Conservation (phyloP, 1,140 invertebrate species). For the Mactra quadrangularis region DNA sequence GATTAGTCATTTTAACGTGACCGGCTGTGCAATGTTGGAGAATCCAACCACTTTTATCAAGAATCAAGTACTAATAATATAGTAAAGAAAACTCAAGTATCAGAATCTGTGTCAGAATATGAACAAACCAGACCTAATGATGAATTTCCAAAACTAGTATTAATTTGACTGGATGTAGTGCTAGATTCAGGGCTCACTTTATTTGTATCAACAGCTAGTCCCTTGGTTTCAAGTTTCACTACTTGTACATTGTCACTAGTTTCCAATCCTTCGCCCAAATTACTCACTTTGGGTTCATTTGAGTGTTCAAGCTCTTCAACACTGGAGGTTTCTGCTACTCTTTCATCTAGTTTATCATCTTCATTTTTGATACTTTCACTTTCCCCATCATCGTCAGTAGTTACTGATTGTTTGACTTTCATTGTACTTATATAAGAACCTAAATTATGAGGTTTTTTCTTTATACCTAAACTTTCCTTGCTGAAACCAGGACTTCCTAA, state of each 20-base stretch:
- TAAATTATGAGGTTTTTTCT: not conserved
- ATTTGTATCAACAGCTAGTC: not conserved
- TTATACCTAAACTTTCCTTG: conserved; percentile 28
- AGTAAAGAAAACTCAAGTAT: not conserved
- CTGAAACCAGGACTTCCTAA: not conserved
- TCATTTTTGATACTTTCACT: too few relatives aligned
- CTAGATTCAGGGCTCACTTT: not conserved
- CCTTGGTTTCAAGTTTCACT: not conserved
- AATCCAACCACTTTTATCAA: too few relatives aligned
- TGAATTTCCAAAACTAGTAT: not conserved
- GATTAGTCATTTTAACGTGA: too few relatives aligned
- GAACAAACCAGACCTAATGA: conserved; percentile 11
- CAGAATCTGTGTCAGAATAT: conserved; percentile 26
- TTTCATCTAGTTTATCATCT: too few relatives aligned
- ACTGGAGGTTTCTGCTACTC: too few relatives aligned
- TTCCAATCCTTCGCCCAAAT: not conserved
- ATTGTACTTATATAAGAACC: not conserved
- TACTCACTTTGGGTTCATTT: too few relatives aligned
- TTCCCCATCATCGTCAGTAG: not conserved
- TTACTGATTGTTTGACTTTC: not conserved
- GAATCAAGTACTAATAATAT: too few relatives aligned
- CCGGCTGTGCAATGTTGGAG: too few relatives aligned
- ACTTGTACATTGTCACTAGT: not conserved
- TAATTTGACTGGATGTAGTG: too few relatives aligned
- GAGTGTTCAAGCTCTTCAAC: too few relatives aligned